Evolutionary conservation across 2,113 vertebrate genomes (phyloP).

Genomic region (Cranoglanis bouderius): DNA sequence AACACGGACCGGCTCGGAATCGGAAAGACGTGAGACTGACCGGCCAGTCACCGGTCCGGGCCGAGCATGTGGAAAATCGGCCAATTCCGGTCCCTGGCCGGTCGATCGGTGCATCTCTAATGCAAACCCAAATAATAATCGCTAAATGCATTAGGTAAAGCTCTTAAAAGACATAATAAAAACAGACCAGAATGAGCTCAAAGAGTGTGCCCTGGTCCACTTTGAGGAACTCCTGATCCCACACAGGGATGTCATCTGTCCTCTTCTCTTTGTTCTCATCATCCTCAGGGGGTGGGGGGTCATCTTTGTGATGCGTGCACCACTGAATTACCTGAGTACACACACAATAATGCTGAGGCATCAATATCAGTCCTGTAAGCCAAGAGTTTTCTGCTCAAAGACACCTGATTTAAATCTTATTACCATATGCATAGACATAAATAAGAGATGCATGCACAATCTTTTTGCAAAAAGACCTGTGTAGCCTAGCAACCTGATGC

Average conservation of each 20-base stretch:
- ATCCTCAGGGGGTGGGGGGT: slow-evolving; percentile 96
- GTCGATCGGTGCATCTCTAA: too few relatives aligned
- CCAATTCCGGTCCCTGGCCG: too few relatives aligned
- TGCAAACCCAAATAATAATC: not conserved
- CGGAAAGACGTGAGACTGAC: too few relatives aligned
- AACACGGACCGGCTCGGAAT: too few relatives aligned
- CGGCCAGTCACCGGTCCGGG: too few relatives aligned
- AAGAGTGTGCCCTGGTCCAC: slow-evolving; percentile 99
- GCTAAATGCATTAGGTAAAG: not conserved
- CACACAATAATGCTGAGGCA: not conserved
- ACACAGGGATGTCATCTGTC: slow-evolving; percentile 98
- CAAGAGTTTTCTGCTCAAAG: not conserved
- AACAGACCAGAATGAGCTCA: slow-evolving; percentile 92
- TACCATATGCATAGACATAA: too few relatives aligned
- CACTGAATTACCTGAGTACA: slow-evolving; percentile 92
- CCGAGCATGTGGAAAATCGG: too few relatives aligned
- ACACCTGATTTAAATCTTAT: too few relatives aligned
- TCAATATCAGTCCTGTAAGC: not conserved
- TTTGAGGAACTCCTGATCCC: slow-evolving; percentile 99
- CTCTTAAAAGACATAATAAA: not conserved
- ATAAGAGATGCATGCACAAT: not conserved
- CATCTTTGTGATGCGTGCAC: slow-evolving; percentile 99
- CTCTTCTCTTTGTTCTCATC: slow-evolving; percentile 99
- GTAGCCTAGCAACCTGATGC: not conserved
- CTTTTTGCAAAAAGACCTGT: not conserved